Evolutionary conservation across 2,113 vertebrate genomes (phyloP).

Genomic region (Rhinoderma darwinii): DNA sequence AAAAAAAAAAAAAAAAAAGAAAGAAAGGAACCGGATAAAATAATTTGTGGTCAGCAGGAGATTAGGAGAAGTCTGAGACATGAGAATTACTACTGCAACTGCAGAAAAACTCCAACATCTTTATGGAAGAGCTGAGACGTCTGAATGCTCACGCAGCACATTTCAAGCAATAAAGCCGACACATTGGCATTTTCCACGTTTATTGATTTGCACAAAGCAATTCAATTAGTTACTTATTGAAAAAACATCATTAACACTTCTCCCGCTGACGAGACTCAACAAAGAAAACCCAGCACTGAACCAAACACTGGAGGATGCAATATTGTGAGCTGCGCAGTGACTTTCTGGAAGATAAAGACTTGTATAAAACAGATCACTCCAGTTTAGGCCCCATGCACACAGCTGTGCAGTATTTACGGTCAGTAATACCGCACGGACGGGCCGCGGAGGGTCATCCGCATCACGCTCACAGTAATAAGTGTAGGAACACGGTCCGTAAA

Average conservation of each 20-base stretch:
- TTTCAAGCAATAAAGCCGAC: conserved; percentile 63
- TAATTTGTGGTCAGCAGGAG: neutral
- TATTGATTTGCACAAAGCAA: conserved; percentile 61
- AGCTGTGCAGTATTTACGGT: too few relatives aligned
- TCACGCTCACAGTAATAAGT: too few relatives aligned
- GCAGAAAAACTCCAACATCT: conserved; percentile 5
- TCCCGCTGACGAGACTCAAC: neutral
- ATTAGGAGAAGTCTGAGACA: neutral
- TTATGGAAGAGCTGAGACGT: conserved; percentile 1
- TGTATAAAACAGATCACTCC: too few relatives aligned
- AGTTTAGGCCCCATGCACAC: too few relatives aligned
- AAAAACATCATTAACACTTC: conserved; percentile 33
- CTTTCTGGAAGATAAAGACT: too few relatives aligned
- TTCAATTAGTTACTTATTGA: conserved; percentile 57
- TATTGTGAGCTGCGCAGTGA: neutral
- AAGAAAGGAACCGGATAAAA: neutral
- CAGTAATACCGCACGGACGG: too few relatives aligned
- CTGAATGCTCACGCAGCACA: conserved; percentile 63
- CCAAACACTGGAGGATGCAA: neutral
- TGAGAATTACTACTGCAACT: neutral
- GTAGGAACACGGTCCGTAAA: too few relatives aligned
- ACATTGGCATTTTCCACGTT: conserved; percentile 55
- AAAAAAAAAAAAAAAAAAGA: neutral
- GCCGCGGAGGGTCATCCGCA: too few relatives aligned
- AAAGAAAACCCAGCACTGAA: neutral